Evolutionary conservation across 1,140 invertebrate genomes (phyloP), one percentile per base, ranked within the genome.

Genomic region (Ridgeia piscesae): DNA sequence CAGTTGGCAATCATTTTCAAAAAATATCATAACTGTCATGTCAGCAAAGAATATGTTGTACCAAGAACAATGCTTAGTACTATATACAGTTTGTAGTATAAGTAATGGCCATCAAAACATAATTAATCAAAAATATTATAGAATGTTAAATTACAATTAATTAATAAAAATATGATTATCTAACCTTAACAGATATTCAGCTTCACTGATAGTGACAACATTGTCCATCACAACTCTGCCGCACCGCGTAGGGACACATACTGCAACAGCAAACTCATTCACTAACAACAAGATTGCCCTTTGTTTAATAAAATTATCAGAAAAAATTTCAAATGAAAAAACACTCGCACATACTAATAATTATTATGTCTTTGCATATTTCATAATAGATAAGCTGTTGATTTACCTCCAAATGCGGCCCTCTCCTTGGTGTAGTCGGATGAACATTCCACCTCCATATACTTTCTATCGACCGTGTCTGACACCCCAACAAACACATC

Each of bases 211-310:
- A 2, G 97, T 96, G 9, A 98, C 96, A 35, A 98, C 95, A 94
- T 97, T 97, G 95, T 98, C 98, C 90, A 97, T 97, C 6, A 98
- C 97, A 94, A 97, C 96, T 94, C 98, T 96, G 11, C 97, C 98
- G 96, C 98, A 98, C 94, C 97, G 97, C 94, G 97, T 96, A 9
- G 98, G 97, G 92, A 97, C 95, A 95, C 98, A 98, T 11, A 97
- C 97, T 96, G 92, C 58, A 77, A 77, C 58, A 77, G 58, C 14
- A 27, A 77, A 77, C 58, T 77, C 17, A 77, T 21, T 77, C 58
- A 77, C 8, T 31, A 77, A 77, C 11, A 4, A 9, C 27, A 77
- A 9, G 11, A 77, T 21, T 6, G n/a, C 33, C 89, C 6, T 33
- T 42, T 4, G 42, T n/a, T n/a, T 11, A 42, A 42, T 42, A 42